Evolutionary conservation across 2,797 vertebrate genomes (phyloP).

Genomic region (Aldrovandia affinis): DNA sequence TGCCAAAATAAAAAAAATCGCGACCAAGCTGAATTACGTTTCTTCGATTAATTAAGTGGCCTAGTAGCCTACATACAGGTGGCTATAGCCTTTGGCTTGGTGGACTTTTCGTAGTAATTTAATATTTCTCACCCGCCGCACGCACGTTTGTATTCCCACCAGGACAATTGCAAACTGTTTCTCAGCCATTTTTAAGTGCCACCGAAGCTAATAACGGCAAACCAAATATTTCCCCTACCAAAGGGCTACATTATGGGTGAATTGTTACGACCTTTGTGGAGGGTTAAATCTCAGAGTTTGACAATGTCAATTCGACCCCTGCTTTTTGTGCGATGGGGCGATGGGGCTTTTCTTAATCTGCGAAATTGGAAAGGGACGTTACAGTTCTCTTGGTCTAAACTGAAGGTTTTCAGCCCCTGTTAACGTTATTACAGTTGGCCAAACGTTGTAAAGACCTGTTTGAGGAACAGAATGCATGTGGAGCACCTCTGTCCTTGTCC

Average conservation of each 20-base stretch:
- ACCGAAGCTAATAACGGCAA: background rate
- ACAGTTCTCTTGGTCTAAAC: background rate
- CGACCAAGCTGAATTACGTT: background rate
- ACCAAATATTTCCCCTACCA: background rate
- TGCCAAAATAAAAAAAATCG: no score
- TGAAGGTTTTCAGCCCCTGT: background rate
- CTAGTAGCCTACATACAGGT: no score
- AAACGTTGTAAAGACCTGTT: background rate
- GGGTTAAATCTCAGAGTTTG: background rate
- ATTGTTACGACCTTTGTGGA: background rate
- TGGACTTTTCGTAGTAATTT: background rate
- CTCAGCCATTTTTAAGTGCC: background rate
- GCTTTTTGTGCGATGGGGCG: background rate
- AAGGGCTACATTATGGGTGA: background rate
- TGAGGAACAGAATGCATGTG: background rate
- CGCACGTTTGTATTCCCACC: background rate
- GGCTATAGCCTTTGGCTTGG: background rate
- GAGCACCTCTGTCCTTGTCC: background rate
- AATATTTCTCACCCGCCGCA: background rate
- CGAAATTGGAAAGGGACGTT: background rate
- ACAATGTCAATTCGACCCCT: background rate
- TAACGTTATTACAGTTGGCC: background rate
- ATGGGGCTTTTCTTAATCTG: background rate
- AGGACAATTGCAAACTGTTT: background rate
- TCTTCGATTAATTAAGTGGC: background rate